These are phyloP conservation scores for Bucco capensis DNA, from an alignment of 2,113 vertebrate genomes.

Conservation along the genomic window DNA sequence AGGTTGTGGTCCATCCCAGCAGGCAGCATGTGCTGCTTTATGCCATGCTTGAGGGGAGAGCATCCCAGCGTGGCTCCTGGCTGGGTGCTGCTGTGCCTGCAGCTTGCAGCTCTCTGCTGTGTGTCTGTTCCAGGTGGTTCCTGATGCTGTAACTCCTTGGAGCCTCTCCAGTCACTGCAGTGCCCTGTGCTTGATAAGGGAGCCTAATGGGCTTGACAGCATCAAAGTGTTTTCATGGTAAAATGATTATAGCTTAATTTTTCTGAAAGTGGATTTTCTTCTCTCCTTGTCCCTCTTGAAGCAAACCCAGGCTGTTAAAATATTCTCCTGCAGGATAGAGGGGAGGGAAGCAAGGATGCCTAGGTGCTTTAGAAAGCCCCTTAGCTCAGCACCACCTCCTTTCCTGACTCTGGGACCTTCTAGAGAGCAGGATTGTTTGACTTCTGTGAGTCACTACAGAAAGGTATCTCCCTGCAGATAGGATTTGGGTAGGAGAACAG, in stretches of 20 bases:
- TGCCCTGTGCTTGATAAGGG: constrained; percentile 1
- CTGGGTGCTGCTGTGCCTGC: not conserved
- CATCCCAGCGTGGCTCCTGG: not conserved
- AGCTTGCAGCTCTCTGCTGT: not conserved
- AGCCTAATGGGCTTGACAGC: constrained; percentile 45
- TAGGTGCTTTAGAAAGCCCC: not conserved
- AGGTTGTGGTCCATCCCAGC: not conserved
- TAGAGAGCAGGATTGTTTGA: not conserved
- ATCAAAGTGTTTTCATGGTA: constrained; percentile 33
- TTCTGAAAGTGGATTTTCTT: constrained; percentile 29
- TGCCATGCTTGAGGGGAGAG: not conserved
- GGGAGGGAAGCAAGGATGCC: not conserved
- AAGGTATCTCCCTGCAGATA: not conserved
- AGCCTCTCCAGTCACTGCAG: constrained; percentile 4
- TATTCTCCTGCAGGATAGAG: not conserved
- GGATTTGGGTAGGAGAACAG: not conserved
- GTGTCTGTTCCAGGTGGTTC: constrained; percentile 66
- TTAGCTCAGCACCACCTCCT: not conserved
- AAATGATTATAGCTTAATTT: constrained; percentile 48
- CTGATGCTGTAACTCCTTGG: constrained; percentile 5
- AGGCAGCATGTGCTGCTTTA: not conserved
- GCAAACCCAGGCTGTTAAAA: not conserved
- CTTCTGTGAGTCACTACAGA: not conserved
- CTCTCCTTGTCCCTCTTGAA: not conserved
- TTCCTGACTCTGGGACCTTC: not conserved